These are phyloP conservation scores for Notechis scutatus DNA, from an alignment of 2,113 vertebrate genomes.

Conservation along the genomic window DNA sequence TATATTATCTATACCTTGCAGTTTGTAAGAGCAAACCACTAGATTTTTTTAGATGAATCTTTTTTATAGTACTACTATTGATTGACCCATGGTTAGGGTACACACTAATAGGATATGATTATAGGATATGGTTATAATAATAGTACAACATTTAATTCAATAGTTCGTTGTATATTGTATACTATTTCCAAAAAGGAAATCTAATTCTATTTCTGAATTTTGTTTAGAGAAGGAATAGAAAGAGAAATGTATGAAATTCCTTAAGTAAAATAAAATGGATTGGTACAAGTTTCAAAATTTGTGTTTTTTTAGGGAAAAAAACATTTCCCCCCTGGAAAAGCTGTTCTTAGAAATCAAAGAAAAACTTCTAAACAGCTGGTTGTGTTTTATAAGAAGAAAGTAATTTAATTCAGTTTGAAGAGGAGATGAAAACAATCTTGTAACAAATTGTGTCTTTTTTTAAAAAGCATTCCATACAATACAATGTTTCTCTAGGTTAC, in stretches of 20 bases:
- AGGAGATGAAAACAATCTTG: conserved; percentile 63
- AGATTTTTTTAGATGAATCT: conserved; percentile 32
- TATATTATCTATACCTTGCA: conserved; percentile 13
- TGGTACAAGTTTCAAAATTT: conserved; percentile 71
- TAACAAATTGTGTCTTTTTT: conserved; percentile 72
- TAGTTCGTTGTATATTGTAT: conserved; percentile 38
- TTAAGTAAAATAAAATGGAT: conserved; percentile 72
- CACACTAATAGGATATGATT: conserved; percentile 29
- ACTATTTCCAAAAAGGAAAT: conserved; percentile 60
- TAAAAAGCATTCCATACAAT: conserved; percentile 63
- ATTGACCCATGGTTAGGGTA: conserved; percentile 28
- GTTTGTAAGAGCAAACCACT: conserved; percentile 27
- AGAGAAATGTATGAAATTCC: conserved; percentile 62
- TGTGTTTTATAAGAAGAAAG: conserved; percentile 72
- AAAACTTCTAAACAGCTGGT: conserved; percentile 68
- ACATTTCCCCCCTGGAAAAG: conserved; percentile 68
- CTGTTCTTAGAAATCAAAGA: conserved; percentile 70
- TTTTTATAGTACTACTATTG: conserved; percentile 43
- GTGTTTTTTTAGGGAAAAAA: conserved; percentile 57
- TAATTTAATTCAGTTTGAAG: conserved; percentile 69
- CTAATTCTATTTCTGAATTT: conserved; percentile 62
- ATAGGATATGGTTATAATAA: conserved; percentile 23
- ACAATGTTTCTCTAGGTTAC: conserved; percentile 67
- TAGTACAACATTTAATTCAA: conserved; percentile 26
- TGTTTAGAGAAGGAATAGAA: conserved; percentile 43